A percentile compares a stretch with the other conserved stretches of the same genome.
Evolutionary conservation across 2,113 vertebrate species (phyloP).

Genomic region (Oncorhynchus masou): DNA sequence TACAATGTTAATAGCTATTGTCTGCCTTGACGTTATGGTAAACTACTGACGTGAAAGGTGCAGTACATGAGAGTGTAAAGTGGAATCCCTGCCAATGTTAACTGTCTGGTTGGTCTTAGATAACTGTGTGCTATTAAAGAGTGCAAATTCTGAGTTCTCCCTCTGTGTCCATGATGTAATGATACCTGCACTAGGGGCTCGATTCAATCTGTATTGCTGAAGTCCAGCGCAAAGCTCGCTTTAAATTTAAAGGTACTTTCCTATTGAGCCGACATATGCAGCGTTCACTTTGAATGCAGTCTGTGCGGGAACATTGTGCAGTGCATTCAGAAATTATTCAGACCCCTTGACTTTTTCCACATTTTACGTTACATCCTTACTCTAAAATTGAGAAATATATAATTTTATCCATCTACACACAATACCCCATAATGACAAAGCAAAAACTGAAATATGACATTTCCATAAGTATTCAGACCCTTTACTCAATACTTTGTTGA

Average conservation of each 20-base stretch:
- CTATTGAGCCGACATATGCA: too few relatives aligned
- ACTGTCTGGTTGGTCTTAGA: slow-evolving; percentile 3
- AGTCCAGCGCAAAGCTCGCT: too few relatives aligned
- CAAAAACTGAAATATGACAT: too few relatives aligned
- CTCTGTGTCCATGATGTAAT: neutral
- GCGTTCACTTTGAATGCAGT: too few relatives aligned
- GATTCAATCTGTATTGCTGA: neutral
- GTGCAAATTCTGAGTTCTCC: slow-evolving; percentile 14
- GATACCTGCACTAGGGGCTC: neutral
- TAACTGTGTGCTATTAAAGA: slow-evolving; percentile 24
- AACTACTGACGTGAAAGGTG: neutral
- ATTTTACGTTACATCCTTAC: too few relatives aligned
- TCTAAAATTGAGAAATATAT: slow-evolving; percentile 4
- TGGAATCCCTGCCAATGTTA: slow-evolving; percentile 21
- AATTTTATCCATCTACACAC: slow-evolving; percentile 9
- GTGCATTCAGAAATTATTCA: too few relatives aligned
- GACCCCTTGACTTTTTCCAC: too few relatives aligned
- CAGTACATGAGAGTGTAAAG: slow-evolving; percentile 4
- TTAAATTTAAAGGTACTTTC: too few relatives aligned
- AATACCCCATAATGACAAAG: neutral
- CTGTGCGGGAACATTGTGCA: too few relatives aligned
- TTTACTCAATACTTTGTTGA: too few relatives aligned
- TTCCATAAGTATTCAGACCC: too few relatives aligned
- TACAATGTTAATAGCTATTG: neutral
- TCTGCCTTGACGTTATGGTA: neutral